These are phyloP conservation scores for Callocephalon fimbriatum DNA, from an alignment of 2,113 vertebrate species.

Conservation along the genomic window DNA sequence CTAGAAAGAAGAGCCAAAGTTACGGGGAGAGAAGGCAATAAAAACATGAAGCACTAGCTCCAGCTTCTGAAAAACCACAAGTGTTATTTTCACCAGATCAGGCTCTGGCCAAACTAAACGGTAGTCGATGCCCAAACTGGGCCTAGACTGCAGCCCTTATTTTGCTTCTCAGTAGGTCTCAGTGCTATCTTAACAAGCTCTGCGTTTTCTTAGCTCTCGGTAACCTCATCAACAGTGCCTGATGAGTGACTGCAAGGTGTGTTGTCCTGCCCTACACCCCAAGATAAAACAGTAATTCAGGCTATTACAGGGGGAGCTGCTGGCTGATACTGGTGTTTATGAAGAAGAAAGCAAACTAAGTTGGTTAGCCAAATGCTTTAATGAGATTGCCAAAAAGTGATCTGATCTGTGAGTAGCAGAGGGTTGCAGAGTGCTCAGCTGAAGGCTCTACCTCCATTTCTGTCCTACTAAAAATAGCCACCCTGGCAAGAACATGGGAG, in stretches of 20 bases:
- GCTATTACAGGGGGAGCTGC: background rate
- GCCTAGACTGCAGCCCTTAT: background rate
- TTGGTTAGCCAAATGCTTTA: background rate
- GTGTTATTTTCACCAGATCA: background rate
- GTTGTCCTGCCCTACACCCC: background rate
- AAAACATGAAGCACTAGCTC: background rate
- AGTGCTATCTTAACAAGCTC: background rate
- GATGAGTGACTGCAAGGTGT: background rate
- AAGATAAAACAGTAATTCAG: background rate
- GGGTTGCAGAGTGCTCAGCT: background rate
- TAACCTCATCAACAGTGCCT: background rate
- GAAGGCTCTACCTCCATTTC: background rate
- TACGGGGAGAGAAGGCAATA: background rate
- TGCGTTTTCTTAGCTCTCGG: background rate
- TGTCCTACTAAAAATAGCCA: conserved; percentile 9
- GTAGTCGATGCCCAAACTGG: background rate
- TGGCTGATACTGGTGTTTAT: fast-evolving
- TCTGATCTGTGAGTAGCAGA: background rate
- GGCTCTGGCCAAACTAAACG: background rate
- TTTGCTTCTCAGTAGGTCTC: background rate
- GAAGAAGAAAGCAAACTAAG: background rate
- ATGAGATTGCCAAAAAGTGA: background rate
- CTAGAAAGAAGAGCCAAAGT: background rate
- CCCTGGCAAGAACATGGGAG: too few species aligned
- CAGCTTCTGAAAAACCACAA: background rate